Conservation (phyloP, 2,888 invertebrate species). For the Lacanobia oleracea region DNA sequence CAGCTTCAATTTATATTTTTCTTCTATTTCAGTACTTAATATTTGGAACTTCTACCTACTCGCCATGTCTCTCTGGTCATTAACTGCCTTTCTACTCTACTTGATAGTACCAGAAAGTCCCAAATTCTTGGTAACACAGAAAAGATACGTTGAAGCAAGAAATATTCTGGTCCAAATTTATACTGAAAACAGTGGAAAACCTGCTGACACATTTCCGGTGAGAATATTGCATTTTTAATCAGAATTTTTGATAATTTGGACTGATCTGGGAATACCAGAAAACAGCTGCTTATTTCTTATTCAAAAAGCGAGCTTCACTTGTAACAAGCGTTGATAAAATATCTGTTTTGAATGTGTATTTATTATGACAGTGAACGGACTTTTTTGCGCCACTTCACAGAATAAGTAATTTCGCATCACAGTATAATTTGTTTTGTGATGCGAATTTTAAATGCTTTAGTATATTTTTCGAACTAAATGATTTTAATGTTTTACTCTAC, state of each 20-base stretch:
- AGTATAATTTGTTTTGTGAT: neutral
- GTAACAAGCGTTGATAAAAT: slow-evolving; percentile 24
- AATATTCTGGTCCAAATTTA: slow-evolving; percentile 80
- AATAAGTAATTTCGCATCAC: neutral
- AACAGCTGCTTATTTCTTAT: slow-evolving; percentile 33
- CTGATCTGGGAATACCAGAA: slow-evolving; percentile 28
- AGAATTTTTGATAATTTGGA: slow-evolving; percentile 10
- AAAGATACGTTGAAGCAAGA: slow-evolving; percentile 80
- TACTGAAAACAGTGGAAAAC: slow-evolving; percentile 78
- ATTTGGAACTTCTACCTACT: slow-evolving; percentile 84
- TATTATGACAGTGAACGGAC: neutral
- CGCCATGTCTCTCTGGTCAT: slow-evolving; percentile 76
- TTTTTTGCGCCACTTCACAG: neutral
- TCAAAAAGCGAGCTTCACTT: slow-evolving; percentile 13
- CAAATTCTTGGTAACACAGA: slow-evolving; percentile 80
- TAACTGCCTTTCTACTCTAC: slow-evolving; percentile 75
- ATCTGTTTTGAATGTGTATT: slow-evolving; percentile 1
- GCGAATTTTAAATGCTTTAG: neutral
- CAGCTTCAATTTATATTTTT: neutral
- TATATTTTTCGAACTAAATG: too few relatives aligned
- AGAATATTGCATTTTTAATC: slow-evolving; percentile 56
- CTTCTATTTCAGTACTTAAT: slow-evolving; percentile 78
- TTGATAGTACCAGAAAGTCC: slow-evolving; percentile 81
- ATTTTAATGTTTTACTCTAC: too few relatives aligned
- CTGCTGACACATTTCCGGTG: slow-evolving; percentile 79